These are phyloP conservation scores for Achroia grisella DNA, from an alignment of 1,140 invertebrate species.

Conservation along the genomic window DNA sequence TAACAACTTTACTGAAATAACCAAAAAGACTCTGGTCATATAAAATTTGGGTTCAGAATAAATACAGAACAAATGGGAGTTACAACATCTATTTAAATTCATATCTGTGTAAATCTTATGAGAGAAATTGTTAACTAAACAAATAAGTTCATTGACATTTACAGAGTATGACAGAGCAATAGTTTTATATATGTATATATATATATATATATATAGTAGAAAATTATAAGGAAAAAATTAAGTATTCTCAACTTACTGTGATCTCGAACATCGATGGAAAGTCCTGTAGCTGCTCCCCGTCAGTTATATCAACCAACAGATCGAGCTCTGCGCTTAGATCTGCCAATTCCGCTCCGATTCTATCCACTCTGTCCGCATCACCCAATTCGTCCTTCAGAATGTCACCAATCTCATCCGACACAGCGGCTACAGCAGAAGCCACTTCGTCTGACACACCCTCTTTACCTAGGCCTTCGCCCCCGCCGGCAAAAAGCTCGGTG, in stretches of 20 bases:
- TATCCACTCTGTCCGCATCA: constrained; percentile 51
- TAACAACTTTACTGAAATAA: no score
- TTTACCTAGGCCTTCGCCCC: constrained; percentile 28
- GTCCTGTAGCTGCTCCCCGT: constrained; percentile 46
- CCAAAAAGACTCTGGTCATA: no score
- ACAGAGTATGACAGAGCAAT: no score
- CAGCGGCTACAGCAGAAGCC: constrained; percentile 52
- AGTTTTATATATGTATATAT: no score
- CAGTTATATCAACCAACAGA: constrained; percentile 48
- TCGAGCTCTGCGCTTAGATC: constrained; percentile 55
- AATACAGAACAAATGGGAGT: no score
- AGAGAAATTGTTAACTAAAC: no score
- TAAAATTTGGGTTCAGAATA: no score
- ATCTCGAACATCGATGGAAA: constrained; percentile 61
- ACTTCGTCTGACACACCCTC: constrained; percentile 50
- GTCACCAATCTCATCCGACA: constrained; percentile 62
- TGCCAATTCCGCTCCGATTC: constrained; percentile 56
- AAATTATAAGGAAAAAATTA: constrained; percentile 4
- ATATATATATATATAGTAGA: background rate
- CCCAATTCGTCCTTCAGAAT: constrained; percentile 59
- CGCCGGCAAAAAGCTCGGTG: constrained; percentile 43
- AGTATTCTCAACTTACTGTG: constrained; percentile 38
- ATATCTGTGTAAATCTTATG: no score
- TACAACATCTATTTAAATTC: no score
- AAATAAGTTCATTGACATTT: no score